Conservation (phyloP, 2,797 vertebrate species). For the Eulemur albifrons region DNA sequence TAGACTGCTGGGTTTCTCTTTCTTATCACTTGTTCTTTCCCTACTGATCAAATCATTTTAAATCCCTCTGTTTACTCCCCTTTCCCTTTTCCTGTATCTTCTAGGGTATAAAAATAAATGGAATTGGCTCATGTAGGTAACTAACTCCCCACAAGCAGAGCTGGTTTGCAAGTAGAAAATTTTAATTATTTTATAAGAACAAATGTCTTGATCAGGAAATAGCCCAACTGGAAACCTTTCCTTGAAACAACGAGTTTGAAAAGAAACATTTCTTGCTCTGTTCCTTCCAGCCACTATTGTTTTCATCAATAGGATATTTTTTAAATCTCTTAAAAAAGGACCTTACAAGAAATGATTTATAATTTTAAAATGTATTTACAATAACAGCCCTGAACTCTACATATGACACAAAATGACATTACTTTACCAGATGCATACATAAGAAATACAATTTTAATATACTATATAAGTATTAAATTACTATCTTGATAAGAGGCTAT, state of each 20-base stretch:
- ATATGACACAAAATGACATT: not conserved
- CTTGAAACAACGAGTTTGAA: not conserved
- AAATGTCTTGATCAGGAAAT: not conserved
- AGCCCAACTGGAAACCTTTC: not conserved
- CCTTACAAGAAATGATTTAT: not conserved
- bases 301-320: not conserved
- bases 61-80: not conserved
- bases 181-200: slow-evolving; percentile 35
- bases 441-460: not conserved
- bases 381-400: not conserved
- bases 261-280: not conserved
- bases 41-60: not conserved
- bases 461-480: slow-evolving; percentile 31
- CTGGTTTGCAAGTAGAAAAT: not conserved
- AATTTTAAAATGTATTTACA: slow-evolving; percentile 27
- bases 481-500: not conserved
- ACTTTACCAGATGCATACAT: not conserved
- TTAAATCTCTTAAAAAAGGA: not conserved
- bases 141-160: not conserved
- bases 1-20: not conserved
- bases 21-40: not conserved
- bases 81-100: not conserved
- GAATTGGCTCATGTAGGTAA: not conserved
- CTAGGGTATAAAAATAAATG: not conserved
- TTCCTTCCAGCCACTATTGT: not conserved